phyloP scores from a whole-genome alignment of 2,797 vertebrate species.

The Delichon dasypus region DNA sequence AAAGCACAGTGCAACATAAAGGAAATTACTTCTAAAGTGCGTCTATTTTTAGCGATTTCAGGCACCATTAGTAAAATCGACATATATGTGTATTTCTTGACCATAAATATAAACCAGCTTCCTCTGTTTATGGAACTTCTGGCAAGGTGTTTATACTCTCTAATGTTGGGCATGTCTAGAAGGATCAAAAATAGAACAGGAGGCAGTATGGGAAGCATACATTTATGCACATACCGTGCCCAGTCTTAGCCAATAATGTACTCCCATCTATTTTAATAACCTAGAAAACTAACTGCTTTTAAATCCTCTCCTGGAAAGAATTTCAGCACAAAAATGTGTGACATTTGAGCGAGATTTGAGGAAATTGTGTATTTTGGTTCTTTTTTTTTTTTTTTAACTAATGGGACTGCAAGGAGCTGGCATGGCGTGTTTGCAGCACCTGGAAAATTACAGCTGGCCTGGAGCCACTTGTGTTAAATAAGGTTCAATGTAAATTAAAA shows the following conservation, averaged over 20 bases:
- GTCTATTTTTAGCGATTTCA: conserved; percentile 3
- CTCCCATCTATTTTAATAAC: conserved; percentile 21
- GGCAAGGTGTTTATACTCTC: conserved; percentile 3
- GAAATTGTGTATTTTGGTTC: conserved; percentile 15
- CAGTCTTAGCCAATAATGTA: background rate
- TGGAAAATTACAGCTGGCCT: conserved; percentile 1
- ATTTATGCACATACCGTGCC: background rate
- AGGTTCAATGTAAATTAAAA: background rate
- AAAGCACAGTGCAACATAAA: background rate
- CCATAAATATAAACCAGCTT: background rate
- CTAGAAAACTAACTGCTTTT: conserved; percentile 23
- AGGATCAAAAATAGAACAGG: conserved; percentile 12
- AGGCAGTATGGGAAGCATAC: background rate
- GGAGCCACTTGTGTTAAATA: background rate
- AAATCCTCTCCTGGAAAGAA: conserved; percentile 31
- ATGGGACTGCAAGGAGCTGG: background rate
- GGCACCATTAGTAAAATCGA: background rate
- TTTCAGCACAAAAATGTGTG: background rate
- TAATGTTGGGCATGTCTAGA: background rate
- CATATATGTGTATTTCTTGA: background rate
- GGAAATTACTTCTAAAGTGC: conserved; percentile 3
- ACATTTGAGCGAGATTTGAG: background rate
- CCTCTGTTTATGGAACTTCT: conserved; percentile 28
- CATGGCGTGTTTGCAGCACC: background rate
- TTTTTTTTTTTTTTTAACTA: background rate